Evolutionary conservation across 2,797 vertebrate genomes (phyloP), one percentile per base, ranked within the genome.

Genomic region (Rhinogobio ventralis): DNA sequence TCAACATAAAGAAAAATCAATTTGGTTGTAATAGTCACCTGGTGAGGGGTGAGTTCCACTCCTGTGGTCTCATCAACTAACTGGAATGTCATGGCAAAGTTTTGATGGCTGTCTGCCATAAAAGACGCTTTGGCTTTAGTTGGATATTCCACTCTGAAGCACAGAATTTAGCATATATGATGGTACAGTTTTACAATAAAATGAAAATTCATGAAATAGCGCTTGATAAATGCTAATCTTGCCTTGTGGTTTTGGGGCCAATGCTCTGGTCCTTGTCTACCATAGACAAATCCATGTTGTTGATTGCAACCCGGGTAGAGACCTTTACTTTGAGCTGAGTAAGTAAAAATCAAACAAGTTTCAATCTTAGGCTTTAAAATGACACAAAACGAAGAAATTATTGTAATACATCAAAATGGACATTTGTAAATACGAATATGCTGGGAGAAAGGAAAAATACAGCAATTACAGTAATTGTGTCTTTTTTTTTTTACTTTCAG

Each of bases 251-350:
- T 93, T 99, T 99, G 75, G 98, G 97, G 0, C 97, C 97, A 53
- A 98, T 99, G 93, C 98, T 99, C 94, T 99, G 98, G 92, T 99
- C 98, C 90, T 98, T 99, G 92, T 99, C 98, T 91, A 99, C 98
- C 0, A 97, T 96, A 85, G 98, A 98, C 83, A 99, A 96, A 91
- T 99, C 98, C 83, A 99, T 98, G 87, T 97, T 99, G 57, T 95
- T 96, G 87, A 99, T 96, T 13, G 97, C 95, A 80, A 99, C 98
- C 93, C 98, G 97, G 4, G 98, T 99, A 81, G 98, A 99, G 86
- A 99, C 97, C 91, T 99, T 99, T 45, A 99, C 96, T 93, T 98
- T 99, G 11, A 99, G 94, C 98, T 99, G 89, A 62, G 94, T n/a
- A 23, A 84, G 71, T 36, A 45, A 39, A 33, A 39, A 33, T 51